These are phyloP conservation scores for Opisthograptis luteolata DNA, from an alignment of 2,888 invertebrate species.

Conservation along the genomic window DNA sequence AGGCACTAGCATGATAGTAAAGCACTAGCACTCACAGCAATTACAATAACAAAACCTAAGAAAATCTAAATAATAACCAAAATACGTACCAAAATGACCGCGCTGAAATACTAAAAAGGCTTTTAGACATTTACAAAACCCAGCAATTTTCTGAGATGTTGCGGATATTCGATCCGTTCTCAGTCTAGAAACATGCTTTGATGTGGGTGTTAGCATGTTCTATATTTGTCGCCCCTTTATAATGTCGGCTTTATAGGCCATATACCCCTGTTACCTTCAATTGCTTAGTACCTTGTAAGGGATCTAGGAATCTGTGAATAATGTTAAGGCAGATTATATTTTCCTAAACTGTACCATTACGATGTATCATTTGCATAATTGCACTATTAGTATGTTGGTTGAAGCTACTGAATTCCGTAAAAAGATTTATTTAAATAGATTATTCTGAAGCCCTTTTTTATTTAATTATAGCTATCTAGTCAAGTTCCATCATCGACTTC, in stretches of 20 bases:
- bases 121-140: constrained; percentile 22
- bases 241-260: constrained; percentile 19
- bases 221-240: constrained; percentile 24
- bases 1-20: too few species aligned
- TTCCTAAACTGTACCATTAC: too few species aligned
- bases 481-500: too few species aligned
- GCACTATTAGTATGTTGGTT: too few species aligned
- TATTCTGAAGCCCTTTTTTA: too few species aligned
- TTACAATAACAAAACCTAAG: too few species aligned
- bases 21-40: too few species aligned
- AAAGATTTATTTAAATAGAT: too few species aligned
- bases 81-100: background rate
- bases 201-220: constrained; percentile 36
- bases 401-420: too few species aligned
- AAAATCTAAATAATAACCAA: too few species aligned
- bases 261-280: background rate
- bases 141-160: constrained; percentile 40
- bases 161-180: constrained; percentile 48
- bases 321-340: background rate
- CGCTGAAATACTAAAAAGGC: background rate
- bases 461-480: too few species aligned
- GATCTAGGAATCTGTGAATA: background rate
- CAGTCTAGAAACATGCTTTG: constrained; percentile 24
- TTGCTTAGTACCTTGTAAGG: constrained; percentile 8
- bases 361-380: too few species aligned